Base-by-base conservation (phyloP, 2,888 invertebrate species). In the Drosophila meridiana region DNA sequence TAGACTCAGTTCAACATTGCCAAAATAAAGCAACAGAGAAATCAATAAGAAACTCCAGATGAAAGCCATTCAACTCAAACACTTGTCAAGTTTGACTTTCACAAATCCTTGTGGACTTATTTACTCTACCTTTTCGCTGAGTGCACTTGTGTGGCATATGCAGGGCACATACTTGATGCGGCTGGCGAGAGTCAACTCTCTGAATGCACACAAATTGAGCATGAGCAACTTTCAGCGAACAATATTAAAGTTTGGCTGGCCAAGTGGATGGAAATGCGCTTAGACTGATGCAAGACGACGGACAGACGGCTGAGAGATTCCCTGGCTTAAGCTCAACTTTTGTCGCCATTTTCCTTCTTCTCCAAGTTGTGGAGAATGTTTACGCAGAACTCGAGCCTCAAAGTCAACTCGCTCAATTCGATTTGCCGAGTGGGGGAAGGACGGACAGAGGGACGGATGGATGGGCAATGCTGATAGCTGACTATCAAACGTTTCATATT, bases 361-460 rank as follows among this genome's bases (percentile, higher is more conserved):
- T 50, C 13, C 36, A 13, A 52, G 20, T 4, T 48, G 11, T 20
- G 42, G 43, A 53, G 45, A 73, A 66, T 85, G 80, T 74, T 80
- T 80, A 60, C 69, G 11, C 40, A 67, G 80, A 83, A 57, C 83
- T 83, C 52, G 55, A 61, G 36, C 58, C 38, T 14, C 30, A 26
- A 43, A 55, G 58, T 36, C 28, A 59, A 28, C 55, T 28, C 42
- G 61, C 59, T 55, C 2, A 45, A 20, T 36, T 9, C 32, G n/a
- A 20, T 30, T 45, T 59, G 14, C 76, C 47, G 53, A 63, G 20
- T 34, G 8, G 14, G 13, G 42, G 20, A 20, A 20, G 20, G 20
- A 20, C 20, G 20, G 20, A 20, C 20, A 20, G 20, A 36, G 11
- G 36, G 11, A 11, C 36, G 36, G 6, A 5, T n/a, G 42, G 13